Conservation (phyloP, 1,140 invertebrate genomes). For the Drosophila tristis region DNA sequence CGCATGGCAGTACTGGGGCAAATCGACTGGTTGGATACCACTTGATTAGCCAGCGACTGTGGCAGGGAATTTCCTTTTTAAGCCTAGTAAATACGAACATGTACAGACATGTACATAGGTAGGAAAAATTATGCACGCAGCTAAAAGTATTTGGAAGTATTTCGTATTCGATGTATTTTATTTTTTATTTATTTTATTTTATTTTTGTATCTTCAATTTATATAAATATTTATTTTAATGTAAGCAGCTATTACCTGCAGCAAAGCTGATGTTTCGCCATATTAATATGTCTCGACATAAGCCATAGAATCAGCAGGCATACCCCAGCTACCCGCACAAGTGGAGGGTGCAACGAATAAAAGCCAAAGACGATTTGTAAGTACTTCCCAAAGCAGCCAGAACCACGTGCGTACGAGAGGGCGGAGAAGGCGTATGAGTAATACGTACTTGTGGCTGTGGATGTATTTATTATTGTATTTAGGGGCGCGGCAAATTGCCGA, state of each 20-base stretch:
- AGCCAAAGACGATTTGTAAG: conserved; percentile 55
- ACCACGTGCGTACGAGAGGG: conserved; percentile 14
- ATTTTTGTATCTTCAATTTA: no score
- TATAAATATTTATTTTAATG: neutral
- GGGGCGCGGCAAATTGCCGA: conserved; percentile 40
- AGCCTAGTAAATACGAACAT: no score
- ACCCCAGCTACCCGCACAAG: neutral
- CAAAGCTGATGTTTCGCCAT: no score
- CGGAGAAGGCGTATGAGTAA: neutral
- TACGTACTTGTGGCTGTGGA: neutral
- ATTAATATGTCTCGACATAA: no score
- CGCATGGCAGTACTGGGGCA: neutral
- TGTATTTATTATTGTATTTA: conserved; percentile 34
- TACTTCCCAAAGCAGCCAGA: conserved; percentile 59
- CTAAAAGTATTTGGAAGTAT: no score
- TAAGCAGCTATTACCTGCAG: neutral
- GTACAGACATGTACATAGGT: no score
- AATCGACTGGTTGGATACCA: conserved; percentile 15
- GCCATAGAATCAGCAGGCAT: neutral
- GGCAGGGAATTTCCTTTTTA: no score
- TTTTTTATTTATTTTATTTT: no score
- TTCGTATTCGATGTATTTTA: no score
- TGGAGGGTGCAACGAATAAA: neutral
- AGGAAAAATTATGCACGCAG: no score
- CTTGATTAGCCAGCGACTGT: neutral